A percentile compares a stretch with the other conserved stretches of the same genome.
Evolutionary conservation across 2,888 invertebrate genomes (phyloP).

Genomic region (Luperina testacea): DNA sequence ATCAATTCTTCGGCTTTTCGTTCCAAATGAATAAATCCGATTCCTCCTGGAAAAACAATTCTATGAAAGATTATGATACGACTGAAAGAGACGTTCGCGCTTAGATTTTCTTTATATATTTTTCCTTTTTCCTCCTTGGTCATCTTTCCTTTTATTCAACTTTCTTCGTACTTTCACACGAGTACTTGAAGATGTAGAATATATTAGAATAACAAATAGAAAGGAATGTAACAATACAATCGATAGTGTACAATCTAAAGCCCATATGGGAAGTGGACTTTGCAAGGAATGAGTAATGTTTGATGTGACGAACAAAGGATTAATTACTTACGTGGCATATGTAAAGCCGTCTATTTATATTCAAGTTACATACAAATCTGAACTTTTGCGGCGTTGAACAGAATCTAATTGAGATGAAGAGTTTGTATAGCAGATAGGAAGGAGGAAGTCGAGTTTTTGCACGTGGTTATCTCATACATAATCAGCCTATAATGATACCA

Average conservation of each 20-base stretch:
- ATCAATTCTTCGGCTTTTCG: background rate
- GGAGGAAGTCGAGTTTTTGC: conserved; percentile 27
- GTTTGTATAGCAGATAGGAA: conserved; percentile 32
- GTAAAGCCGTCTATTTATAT: conserved; percentile 43
- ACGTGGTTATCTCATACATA: background rate
- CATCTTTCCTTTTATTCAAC: background rate
- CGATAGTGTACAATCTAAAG: conserved; percentile 44
- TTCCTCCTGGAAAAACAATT: background rate
- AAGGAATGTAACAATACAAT: conserved; percentile 37
- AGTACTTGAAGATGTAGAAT: background rate
- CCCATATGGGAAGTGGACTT: conserved; percentile 58
- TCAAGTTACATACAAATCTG: conserved; percentile 35
- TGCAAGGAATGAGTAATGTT: conserved; percentile 66
- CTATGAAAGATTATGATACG: background rate
- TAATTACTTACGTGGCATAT: conserved; percentile 10
- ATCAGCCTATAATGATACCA: too few relatives aligned
- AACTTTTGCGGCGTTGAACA: conserved; percentile 34
- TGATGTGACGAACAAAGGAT: conserved; percentile 59
- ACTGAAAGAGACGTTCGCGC: background rate
- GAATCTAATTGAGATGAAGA: conserved; percentile 19
- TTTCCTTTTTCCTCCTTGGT: background rate
- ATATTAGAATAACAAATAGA: conserved; percentile 26
- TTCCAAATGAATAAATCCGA: background rate
- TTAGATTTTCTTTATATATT: conserved; percentile 8
- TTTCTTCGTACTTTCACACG: background rate